Evolutionary conservation across 2,888 invertebrate genomes (phyloP).

Genomic region (Gonocerus acuteangulatus): DNA sequence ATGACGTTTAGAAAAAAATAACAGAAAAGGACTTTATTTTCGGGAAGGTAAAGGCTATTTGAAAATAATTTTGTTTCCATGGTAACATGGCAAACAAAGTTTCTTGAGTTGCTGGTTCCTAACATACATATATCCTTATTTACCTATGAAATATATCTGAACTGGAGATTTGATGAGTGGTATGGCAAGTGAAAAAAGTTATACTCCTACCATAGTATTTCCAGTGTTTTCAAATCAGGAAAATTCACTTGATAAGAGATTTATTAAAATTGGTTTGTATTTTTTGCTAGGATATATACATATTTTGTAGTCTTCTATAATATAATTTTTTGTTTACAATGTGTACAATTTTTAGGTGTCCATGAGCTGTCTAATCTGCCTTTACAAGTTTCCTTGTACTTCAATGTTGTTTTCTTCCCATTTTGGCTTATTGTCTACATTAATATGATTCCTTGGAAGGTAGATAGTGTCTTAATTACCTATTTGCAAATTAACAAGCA

Average conservation of each 20-base stretch:
- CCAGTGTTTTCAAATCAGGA: too few species aligned
- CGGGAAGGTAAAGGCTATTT: too few species aligned
- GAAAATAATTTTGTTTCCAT: too few species aligned
- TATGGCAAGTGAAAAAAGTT: too few species aligned
- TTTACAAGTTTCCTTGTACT: conserved; percentile 76
- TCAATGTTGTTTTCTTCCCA: conserved; percentile 67
- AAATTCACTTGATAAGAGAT: neutral
- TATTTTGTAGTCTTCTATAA: conserved; percentile 13
- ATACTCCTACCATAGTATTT: too few species aligned
- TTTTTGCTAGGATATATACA: conserved; percentile 32
- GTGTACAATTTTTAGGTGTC: conserved; percentile 45
- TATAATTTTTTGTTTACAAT: conserved; percentile 21
- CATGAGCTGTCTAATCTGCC: conserved; percentile 58
- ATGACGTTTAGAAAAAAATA: too few species aligned
- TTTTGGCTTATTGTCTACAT: conserved; percentile 61
- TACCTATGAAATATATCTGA: too few species aligned
- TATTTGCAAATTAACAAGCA: conserved; percentile 1
- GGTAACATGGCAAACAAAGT: too few species aligned
- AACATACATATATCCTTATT: too few species aligned
- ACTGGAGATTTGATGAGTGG: too few species aligned
- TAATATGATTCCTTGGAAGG: conserved; percentile 59
- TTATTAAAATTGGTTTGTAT: conserved; percentile 16
- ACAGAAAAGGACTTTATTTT: too few species aligned
- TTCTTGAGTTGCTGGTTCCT: too few species aligned
- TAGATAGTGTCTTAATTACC: conserved; percentile 44